These are phyloP conservation scores for Brachionus asplanchnoidis DNA, from an alignment of 1,140 invertebrate genomes.

Conservation along the genomic window DNA sequence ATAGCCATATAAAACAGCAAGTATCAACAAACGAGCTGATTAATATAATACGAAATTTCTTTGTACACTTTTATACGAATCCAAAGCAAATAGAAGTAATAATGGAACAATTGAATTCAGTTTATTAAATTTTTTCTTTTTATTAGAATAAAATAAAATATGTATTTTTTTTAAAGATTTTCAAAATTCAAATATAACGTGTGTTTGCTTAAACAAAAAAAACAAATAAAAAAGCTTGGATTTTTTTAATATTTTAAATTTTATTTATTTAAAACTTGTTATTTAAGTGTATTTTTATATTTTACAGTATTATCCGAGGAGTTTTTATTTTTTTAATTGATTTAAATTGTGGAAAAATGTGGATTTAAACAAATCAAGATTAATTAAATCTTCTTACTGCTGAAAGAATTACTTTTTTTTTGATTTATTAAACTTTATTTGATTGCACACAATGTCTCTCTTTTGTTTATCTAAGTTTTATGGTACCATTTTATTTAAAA, in stretches of 20 bases:
- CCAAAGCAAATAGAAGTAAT: constrained; percentile 18
- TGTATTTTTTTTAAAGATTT: neutral
- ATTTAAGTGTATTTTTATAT: neutral
- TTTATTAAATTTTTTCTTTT: neutral
- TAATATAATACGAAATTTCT: constrained; percentile 3
- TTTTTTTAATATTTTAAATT: neutral
- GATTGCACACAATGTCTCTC: too few relatives aligned
- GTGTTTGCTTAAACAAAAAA: neutral
- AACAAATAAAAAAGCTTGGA: neutral
- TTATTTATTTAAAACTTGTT: neutral
- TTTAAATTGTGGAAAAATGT: neutral
- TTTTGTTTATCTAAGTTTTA: neutral
- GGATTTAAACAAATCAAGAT: neutral
- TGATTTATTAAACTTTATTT: neutral
- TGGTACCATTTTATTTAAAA: neutral
- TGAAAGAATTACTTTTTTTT: too few relatives aligned
- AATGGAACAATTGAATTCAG: constrained; percentile 20
- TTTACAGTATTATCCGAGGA: neutral
- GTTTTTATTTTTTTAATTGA: neutral
- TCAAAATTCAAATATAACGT: neutral
- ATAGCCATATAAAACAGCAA: neutral
- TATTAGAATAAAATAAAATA: neutral
- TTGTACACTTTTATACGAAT: constrained; percentile 38
- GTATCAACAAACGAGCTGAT: neutral
- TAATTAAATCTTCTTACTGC: neutral